Conservation (phyloP, 1,140 invertebrate genomes). For the Euura lappo region DNA sequence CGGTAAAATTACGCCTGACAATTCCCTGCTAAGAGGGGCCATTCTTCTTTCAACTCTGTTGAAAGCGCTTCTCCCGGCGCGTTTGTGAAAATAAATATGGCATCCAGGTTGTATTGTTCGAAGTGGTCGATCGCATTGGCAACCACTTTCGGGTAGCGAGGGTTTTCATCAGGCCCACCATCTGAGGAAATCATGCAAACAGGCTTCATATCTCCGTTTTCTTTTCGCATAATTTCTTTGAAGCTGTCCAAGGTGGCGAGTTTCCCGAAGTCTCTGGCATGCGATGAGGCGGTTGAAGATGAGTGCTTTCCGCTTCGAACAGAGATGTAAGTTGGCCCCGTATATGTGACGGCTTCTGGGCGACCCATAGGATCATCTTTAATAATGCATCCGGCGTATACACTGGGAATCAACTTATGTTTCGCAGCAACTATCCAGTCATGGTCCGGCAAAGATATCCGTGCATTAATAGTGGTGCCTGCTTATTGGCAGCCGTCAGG, state of each 20-base stretch:
- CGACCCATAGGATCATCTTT: conserved; percentile 36
- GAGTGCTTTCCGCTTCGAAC: conserved; percentile 44
- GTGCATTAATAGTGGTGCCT: conserved; percentile 45
- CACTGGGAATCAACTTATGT: conserved; percentile 49
- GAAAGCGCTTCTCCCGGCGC: conserved; percentile 49
- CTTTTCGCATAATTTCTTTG: conserved; percentile 29
- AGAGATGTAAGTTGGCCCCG: conserved; percentile 50
- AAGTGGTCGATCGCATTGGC: conserved; percentile 32
- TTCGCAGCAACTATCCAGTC: conserved; percentile 52
- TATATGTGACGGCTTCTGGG: conserved; percentile 44
- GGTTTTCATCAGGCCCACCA: conserved; percentile 54
- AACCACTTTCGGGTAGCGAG: conserved; percentile 14
- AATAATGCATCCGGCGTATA: conserved; percentile 42
- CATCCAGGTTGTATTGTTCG: conserved; percentile 43
- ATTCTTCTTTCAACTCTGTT: conserved; percentile 38
- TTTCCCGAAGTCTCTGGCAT: conserved; percentile 34
- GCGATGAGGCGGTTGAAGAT: conserved; percentile 41
- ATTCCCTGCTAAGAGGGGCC: conserved; percentile 49
- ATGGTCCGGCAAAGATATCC: conserved; percentile 54
- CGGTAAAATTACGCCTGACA: conserved; percentile 46
- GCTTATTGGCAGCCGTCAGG: conserved; percentile 50
- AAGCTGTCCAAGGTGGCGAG: conserved; percentile 32
- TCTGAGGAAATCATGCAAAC: conserved; percentile 49
- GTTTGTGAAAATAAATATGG: conserved; percentile 51
- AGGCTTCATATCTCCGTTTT: conserved; percentile 43